Evolutionary conservation across 2,888 invertebrate genomes (phyloP).

Genomic region (Sylvicola cinctus): DNA sequence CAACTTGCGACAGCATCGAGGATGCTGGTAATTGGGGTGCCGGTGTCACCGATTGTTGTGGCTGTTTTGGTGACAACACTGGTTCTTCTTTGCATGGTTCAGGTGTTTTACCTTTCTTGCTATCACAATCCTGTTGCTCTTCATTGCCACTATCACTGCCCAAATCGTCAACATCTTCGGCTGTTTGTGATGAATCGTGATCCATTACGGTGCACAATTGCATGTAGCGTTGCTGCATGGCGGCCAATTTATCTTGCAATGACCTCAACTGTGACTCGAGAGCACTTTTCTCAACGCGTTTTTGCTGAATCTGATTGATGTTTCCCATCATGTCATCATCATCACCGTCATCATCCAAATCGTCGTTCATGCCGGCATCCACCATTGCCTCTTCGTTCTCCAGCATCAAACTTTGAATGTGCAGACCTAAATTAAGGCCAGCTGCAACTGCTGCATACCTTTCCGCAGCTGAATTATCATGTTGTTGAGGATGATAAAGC

Average conservation of each 20-base stretch:
- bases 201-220: constrained; percentile 74
- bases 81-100: neutral
- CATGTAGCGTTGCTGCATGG: constrained; percentile 80
- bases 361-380: no score
- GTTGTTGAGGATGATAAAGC: constrained; percentile 87
- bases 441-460: constrained; percentile 33
- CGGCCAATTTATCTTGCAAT: constrained; percentile 75
- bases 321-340: constrained; percentile 58
- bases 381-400: no score
- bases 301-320: constrained; percentile 52
- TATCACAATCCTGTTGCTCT: constrained; percentile 30
- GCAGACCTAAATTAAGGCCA: constrained; percentile 34
- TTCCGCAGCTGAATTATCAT: constrained; percentile 45
- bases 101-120: constrained; percentile 15
- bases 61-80: constrained; percentile 33
- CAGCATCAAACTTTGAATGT: constrained; percentile 33
- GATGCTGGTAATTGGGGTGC: constrained; percentile 20
- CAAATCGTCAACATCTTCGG: constrained; percentile 53
- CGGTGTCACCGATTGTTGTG: constrained; percentile 29
- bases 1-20: constrained; percentile 39
- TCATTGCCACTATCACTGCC: constrained; percentile 44
- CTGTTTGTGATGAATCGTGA: constrained; percentile 43
- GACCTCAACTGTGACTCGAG: constrained; percentile 67
- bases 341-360: constrained; percentile 37
- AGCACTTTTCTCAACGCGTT: constrained; percentile 69